These are phyloP conservation scores for Caenorhabditis drosophilae DNA, from an alignment of 2,888 invertebrate species.

Conservation along the genomic window DNA sequence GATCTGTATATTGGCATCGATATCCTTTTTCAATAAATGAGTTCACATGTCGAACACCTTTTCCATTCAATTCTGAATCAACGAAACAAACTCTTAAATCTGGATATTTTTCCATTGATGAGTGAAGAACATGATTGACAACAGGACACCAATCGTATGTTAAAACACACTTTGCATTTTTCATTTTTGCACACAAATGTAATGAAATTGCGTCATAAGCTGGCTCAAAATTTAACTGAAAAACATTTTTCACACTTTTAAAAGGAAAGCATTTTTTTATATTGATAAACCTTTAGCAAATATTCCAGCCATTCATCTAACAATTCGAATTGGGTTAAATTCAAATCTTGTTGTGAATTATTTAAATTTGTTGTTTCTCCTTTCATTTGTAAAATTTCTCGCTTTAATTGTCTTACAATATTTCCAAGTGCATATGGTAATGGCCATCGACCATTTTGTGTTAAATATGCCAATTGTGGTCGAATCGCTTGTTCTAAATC, in stretches of 20 bases:
- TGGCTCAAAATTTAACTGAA: constrained; percentile 37
- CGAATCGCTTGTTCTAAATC: constrained; percentile 45
- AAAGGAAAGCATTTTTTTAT: neutral
- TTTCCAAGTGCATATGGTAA: constrained; percentile 65
- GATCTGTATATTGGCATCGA: constrained; percentile 43
- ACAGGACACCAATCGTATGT: constrained; percentile 51
- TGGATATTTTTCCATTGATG: constrained; percentile 8
- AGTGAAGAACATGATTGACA: constrained; percentile 43
- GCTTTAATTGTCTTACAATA: constrained; percentile 56
- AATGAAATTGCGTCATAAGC: constrained; percentile 47
- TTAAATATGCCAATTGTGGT: constrained; percentile 53
- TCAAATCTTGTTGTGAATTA: neutral
- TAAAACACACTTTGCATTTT: constrained; percentile 23
- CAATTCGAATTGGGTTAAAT: neutral
- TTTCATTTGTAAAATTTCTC: constrained; percentile 33
- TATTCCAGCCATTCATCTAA: constrained; percentile 6
- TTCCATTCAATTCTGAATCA: constrained; percentile 42
- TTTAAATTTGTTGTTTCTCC: constrained; percentile 4
- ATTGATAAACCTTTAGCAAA: neutral
- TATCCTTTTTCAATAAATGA: constrained; percentile 42
- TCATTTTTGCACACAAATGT: constrained; percentile 44
- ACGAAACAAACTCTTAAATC: constrained; percentile 32
- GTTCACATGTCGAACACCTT: constrained; percentile 41
- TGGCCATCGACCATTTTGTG: constrained; percentile 48
- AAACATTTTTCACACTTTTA: neutral